phyloP scores from a whole-genome alignment of 1,140 invertebrate species.

The Ruditapes philippinarum region DNA sequence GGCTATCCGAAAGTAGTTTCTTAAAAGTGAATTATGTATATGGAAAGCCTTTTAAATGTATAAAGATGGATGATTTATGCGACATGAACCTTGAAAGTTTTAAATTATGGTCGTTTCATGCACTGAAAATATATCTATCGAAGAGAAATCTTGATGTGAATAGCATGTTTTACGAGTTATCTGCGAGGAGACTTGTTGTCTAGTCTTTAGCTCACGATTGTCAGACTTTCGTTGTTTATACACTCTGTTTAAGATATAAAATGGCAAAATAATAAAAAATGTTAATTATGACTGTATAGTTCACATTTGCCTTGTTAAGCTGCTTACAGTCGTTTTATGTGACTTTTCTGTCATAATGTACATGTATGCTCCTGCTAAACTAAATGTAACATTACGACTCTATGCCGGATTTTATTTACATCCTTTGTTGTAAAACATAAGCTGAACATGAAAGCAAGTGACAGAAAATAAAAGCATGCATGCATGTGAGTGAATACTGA shows the following conservation, averaged over 20 bases:
- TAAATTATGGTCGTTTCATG: constrained; percentile 36
- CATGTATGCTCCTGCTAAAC: too few relatives aligned
- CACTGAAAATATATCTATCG: constrained; percentile 29
- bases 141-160: background rate
- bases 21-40: background rate
- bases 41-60: too few relatives aligned
- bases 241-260: background rate
- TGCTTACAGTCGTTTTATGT: background rate
- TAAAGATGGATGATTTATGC: constrained; percentile 21
- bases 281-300: background rate
- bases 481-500: too few relatives aligned
- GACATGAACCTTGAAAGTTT: constrained; percentile 24
- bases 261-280: background rate
- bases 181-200: background rate
- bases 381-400: too few relatives aligned
- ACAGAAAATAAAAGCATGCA: too few relatives aligned
- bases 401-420: too few relatives aligned
- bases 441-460: too few relatives aligned
- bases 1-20: background rate
- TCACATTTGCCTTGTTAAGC: background rate
- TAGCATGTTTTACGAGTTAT: background rate
- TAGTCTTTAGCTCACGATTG: background rate
- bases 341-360: too few relatives aligned
- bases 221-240: background rate
- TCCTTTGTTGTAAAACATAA: too few relatives aligned